A percentile compares a stretch with the other conserved stretches of the same genome.
Conservation (phyloP, 2,113 vertebrate species). For the Pangasianodon gigas region DNA sequence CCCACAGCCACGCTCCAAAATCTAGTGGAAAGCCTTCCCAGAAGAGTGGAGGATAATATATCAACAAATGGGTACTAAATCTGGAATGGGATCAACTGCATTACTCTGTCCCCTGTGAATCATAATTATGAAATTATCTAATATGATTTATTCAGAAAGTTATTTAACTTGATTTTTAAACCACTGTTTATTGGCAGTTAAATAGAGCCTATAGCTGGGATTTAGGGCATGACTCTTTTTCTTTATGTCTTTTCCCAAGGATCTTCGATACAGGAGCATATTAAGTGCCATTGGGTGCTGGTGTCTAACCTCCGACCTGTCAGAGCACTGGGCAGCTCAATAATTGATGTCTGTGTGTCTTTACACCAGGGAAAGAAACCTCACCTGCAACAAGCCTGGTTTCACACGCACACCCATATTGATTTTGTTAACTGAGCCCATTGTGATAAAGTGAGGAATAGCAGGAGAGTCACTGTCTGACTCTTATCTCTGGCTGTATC, state of each 20-base stretch:
- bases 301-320: constrained; percentile 70
- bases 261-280: constrained; percentile 13
- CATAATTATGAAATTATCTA: background rate
- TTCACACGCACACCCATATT: constrained; percentile 71
- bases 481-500: background rate
- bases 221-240: constrained; percentile 27
- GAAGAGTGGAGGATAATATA: background rate
- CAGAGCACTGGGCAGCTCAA: constrained; percentile 65
- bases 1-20: background rate
- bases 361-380: constrained; percentile 49
- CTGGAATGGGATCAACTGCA: background rate
- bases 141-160: background rate
- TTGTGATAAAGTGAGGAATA: constrained; percentile 22
- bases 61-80: background rate
- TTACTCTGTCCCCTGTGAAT: background rate
- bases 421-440: constrained; percentile 79
- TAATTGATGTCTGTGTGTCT: constrained; percentile 72
- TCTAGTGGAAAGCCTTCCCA: background rate
- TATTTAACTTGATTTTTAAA: background rate
- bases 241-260: background rate
- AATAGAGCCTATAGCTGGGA: background rate
- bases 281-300: constrained; percentile 58
- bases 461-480: constrained; percentile 19
- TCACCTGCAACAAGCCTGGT: constrained; percentile 65
- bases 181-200: background rate